Conservation (phyloP, 2,888 invertebrate genomes). For the Coecobrya sp. region DNA sequence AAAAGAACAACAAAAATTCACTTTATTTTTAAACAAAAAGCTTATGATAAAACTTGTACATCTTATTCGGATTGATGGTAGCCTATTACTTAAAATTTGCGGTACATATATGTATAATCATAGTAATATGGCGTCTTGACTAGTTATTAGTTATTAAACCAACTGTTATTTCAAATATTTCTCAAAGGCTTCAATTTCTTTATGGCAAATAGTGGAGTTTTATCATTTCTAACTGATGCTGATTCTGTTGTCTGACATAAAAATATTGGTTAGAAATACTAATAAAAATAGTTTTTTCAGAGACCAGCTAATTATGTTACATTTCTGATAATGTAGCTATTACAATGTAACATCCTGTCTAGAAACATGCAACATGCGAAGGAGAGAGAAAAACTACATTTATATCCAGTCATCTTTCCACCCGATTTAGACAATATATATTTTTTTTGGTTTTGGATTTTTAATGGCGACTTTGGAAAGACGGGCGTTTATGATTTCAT, state of each 20-base stretch:
- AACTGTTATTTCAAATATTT: background rate
- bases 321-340: background rate
- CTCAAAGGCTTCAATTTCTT: background rate
- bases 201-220: too few relatives aligned
- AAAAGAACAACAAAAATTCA: too few relatives aligned
- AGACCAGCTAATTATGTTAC: background rate
- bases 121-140: background rate
- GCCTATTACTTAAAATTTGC: too few relatives aligned
- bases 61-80: too few relatives aligned
- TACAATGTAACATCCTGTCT: conserved; percentile 38
- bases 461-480: conserved; percentile 42
- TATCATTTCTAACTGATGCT: too few relatives aligned
- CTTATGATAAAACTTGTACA: too few relatives aligned
- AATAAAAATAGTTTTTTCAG: background rate
- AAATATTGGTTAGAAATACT: background rate
- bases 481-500: background rate
- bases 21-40: too few relatives aligned
- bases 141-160: conserved; percentile 24
- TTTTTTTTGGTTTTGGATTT: conserved; percentile 23
- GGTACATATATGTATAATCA: background rate
- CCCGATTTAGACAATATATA: background rate
- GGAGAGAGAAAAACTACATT: background rate
- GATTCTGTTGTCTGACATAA: too few relatives aligned
- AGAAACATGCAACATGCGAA: background rate
- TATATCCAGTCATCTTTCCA: conserved; percentile 24